These are phyloP conservation scores for Todus mexicanus DNA, from an alignment of 2,797 vertebrate genomes.

Conservation along the genomic window DNA sequence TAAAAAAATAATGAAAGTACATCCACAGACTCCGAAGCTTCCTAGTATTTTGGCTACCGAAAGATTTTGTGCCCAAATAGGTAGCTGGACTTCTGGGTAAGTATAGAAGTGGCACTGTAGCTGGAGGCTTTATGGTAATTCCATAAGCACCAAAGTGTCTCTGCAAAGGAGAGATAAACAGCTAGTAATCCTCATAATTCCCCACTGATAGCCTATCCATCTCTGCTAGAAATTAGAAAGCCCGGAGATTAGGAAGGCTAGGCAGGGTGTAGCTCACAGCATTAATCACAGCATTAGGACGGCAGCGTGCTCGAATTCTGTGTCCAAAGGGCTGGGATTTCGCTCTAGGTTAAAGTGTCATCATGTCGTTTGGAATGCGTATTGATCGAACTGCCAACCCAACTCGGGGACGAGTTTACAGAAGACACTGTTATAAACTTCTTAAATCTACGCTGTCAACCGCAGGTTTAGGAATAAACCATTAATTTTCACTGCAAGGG, in stretches of 20 bases:
- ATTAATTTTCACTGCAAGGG: not conserved
- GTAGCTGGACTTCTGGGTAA: conserved; percentile 28
- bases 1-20: not conserved
- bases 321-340: conserved; percentile 18
- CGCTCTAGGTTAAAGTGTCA: not conserved
- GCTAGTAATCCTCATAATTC: conserved; percentile 77
- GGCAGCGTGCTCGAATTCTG: conserved; percentile 16
- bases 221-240: conserved; percentile 76
- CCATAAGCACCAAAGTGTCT: conserved; percentile 63
- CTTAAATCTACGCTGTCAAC: not conserved
- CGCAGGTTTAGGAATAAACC: not conserved
- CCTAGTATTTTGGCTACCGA: conserved; percentile 21
- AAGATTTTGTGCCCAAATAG: not conserved
- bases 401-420: not conserved
- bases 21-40: not conserved
- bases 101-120: conserved; percentile 26
- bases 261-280: conserved; percentile 45
- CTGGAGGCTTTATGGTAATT: conserved; percentile 65
- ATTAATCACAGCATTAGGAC: conserved; percentile 62
- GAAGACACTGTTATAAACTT: not conserved
- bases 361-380: not conserved
- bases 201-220: conserved; percentile 76
- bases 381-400: not conserved
- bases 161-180: conserved; percentile 77
- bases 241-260: conserved; percentile 71